Conservation (phyloP, 2,888 invertebrate genomes). For the Hoplodrina blanda region DNA sequence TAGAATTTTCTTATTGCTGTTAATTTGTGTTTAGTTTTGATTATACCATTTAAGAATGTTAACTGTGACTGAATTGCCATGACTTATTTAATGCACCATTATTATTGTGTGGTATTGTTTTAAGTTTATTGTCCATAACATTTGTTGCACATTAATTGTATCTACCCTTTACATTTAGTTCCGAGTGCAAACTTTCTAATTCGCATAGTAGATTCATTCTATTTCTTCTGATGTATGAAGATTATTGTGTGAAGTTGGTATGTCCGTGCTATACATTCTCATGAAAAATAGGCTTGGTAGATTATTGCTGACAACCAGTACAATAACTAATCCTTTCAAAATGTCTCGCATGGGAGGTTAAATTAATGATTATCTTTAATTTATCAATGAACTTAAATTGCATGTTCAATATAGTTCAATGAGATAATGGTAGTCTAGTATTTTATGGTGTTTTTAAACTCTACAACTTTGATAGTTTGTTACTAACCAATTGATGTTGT, state of each 20-base stretch:
- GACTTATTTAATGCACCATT: conserved; percentile 14
- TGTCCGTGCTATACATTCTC: neutral
- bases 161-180: neutral
- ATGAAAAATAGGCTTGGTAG: conserved; percentile 22
- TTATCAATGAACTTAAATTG: conserved; percentile 44
- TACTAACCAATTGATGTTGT: conserved; percentile 4
- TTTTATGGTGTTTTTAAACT: conserved; percentile 33
- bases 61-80: conserved; percentile 31
- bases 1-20: conserved; percentile 78
- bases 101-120: neutral
- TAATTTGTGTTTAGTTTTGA: conserved; percentile 69
- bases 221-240: neutral
- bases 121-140: conserved; percentile 14
- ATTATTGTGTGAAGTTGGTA: neutral
- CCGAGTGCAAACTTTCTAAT: conserved; percentile 31
- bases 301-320: conserved; percentile 30
- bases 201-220: neutral
- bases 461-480: conserved; percentile 10
- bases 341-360: conserved; percentile 37
- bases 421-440: conserved; percentile 6
- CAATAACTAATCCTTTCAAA: conserved; percentile 41
- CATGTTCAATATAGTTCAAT: conserved; percentile 31
- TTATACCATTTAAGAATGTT: conserved; percentile 38
- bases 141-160: neutral
- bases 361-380: conserved; percentile 39